phyloP scores from a whole-genome alignment of 2,888 invertebrate genomes.

The Poecilus cupreus region DNA sequence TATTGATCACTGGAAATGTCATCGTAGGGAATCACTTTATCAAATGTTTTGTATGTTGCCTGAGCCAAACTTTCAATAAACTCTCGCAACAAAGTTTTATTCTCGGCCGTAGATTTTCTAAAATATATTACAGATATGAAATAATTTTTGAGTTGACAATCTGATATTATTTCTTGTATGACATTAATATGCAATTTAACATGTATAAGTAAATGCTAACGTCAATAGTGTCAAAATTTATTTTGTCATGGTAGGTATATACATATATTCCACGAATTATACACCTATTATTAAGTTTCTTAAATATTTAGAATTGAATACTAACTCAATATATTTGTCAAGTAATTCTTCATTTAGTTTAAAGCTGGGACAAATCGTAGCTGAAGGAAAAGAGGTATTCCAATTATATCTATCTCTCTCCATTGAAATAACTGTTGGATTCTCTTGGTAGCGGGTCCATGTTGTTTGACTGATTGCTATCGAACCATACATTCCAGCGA shows the following conservation, averaged over 20 bases:
- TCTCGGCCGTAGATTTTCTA: conserved; percentile 70
- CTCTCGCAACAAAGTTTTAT: conserved; percentile 74
- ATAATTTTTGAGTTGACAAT: no score
- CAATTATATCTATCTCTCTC: conserved; percentile 83
- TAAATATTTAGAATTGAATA: conserved; percentile 50
- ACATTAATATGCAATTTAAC: no score
- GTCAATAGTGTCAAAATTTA: no score
- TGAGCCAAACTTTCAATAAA: conserved; percentile 77
- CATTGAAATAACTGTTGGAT: conserved; percentile 84
- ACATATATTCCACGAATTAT: no score
- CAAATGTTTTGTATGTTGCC: conserved; percentile 78
- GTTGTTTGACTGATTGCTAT: conserved; percentile 77
- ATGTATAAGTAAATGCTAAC: no score
- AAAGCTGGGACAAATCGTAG: conserved; percentile 79
- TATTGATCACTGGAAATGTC: conserved; percentile 76
- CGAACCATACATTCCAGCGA: conserved; percentile 75
- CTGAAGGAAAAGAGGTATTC: conserved; percentile 82
- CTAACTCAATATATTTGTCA: conserved; percentile 75
- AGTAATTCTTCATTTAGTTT: conserved; percentile 76
- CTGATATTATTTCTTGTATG: no score
- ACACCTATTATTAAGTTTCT: no score
- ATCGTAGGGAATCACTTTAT: conserved; percentile 75
- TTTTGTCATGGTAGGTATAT: no score
- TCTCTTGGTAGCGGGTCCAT: conserved; percentile 80
- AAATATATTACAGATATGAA: no score